Evolutionary conservation across 92 coral and sea anemone genomes (phyloP).

Genomic region (Paramuricea clavata): DNA sequence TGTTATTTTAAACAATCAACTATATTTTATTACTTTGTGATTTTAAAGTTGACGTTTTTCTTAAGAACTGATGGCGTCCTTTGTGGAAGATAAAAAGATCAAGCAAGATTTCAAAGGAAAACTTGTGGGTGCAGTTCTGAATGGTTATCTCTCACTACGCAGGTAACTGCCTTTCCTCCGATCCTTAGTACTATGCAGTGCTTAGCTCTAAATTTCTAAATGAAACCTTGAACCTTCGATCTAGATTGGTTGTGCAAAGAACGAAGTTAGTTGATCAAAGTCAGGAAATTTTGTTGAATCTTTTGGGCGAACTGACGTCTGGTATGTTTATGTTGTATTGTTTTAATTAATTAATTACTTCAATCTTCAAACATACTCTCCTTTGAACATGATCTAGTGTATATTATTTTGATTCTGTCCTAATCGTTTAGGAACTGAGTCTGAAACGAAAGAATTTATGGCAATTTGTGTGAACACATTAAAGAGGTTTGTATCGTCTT

Average conservation of each 20-base stretch:
- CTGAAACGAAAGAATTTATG: slow-evolving; percentile 94
- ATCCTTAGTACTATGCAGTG: background rate
- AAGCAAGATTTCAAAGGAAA: slow-evolving; percentile 96
- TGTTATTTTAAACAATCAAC: too few relatives aligned
- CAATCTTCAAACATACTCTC: background rate
- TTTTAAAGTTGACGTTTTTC: background rate
- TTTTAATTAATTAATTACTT: background rate
- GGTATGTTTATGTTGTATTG: slow-evolving; percentile 42
- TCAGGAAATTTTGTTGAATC: slow-evolving; percentile 86
- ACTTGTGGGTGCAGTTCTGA: slow-evolving; percentile 94
- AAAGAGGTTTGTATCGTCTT: slow-evolving; percentile 86
- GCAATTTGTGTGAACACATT: slow-evolving; percentile 98
- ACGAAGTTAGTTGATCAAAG: slow-evolving; percentile 97
- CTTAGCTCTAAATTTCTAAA: background rate
- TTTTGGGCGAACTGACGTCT: slow-evolving; percentile 95
- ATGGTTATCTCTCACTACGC: slow-evolving; percentile 96
- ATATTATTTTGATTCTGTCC: background rate
- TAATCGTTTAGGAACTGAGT: slow-evolving; percentile 80
- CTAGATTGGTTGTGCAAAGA: slow-evolving; percentile 90
- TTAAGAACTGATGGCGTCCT: slow-evolving; percentile 90
- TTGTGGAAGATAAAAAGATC: slow-evolving; percentile 87
- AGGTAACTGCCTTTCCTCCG: slow-evolving; percentile 59
- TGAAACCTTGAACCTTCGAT: background rate
- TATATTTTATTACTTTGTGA: too few relatives aligned
- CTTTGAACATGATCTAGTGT: background rate